Conservation (phyloP, 1,140 invertebrate genomes). For the Tetramorium simillimum region DNA sequence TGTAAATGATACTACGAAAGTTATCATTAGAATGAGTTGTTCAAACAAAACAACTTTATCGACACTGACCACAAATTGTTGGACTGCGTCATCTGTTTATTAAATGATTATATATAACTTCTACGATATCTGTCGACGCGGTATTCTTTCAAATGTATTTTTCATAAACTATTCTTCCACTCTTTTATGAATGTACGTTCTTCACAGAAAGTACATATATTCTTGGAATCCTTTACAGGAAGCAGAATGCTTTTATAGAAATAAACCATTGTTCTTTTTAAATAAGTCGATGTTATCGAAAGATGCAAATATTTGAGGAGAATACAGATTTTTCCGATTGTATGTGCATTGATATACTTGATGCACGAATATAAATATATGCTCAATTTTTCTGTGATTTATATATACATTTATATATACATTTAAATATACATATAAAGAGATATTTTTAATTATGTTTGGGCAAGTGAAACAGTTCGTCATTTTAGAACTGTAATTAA, state of each 20-base stretch:
- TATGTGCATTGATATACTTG: neutral
- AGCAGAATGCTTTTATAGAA: neutral
- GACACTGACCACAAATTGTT: neutral
- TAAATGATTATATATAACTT: conserved; percentile 4
- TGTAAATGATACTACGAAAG: neutral
- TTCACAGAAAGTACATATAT: neutral
- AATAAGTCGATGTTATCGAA: neutral
- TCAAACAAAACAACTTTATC: conserved; percentile 9
- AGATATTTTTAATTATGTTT: conserved; percentile 11
- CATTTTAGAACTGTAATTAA: neutral
- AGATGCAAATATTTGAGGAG: neutral
- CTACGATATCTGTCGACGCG: neutral
- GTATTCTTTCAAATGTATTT: neutral
- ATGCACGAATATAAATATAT: neutral
- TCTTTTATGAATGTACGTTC: neutral
- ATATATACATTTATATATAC: no score
- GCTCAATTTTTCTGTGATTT: neutral
- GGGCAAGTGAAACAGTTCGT: neutral
- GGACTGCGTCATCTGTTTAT: conserved; percentile 24
- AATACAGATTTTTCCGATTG: neutral
- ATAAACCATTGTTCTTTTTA: neutral
- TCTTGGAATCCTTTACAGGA: neutral
- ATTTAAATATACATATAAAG: neutral
- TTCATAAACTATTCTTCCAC: neutral
- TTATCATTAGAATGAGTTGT: conserved; percentile 14